phyloP scores from a whole-genome alignment of 2,797 vertebrate species.

The Rhinichthys osculus region DNA sequence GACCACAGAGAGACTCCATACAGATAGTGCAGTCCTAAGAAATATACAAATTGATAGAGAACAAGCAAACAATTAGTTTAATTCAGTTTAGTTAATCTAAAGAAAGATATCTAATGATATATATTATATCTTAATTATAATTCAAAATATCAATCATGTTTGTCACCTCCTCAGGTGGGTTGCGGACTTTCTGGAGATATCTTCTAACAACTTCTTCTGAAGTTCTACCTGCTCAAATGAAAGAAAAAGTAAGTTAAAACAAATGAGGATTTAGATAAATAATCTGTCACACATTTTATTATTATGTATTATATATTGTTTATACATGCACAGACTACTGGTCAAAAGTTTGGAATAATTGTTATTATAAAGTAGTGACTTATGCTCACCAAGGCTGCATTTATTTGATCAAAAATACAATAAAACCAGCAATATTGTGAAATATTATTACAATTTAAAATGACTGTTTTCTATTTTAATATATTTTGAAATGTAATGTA shows the following conservation, averaged over 20 bases:
- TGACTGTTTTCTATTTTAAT: too few species aligned
- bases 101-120: background rate
- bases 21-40: slow-evolving; percentile 93
- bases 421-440: too few species aligned
- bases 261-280: background rate
- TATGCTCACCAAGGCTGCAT: background rate
- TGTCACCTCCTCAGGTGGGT: slow-evolving; percentile 89
- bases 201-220: slow-evolving; percentile 95
- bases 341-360: background rate
- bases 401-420: background rate
- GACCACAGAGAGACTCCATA: slow-evolving; percentile 90
- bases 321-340: background rate
- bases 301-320: background rate
- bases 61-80: background rate
- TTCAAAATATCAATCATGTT: background rate
- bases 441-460: too few species aligned
- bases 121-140: background rate
- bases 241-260: background rate
- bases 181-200: slow-evolving; percentile 94
- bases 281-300: background rate
- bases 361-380: background rate
- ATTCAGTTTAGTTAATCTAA: background rate
- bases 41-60: background rate
- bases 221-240: slow-evolving; percentile 84
- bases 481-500: background rate